Conservation (phyloP, 2,797 vertebrate species). For the Melanotaenia maccullochi region DNA sequence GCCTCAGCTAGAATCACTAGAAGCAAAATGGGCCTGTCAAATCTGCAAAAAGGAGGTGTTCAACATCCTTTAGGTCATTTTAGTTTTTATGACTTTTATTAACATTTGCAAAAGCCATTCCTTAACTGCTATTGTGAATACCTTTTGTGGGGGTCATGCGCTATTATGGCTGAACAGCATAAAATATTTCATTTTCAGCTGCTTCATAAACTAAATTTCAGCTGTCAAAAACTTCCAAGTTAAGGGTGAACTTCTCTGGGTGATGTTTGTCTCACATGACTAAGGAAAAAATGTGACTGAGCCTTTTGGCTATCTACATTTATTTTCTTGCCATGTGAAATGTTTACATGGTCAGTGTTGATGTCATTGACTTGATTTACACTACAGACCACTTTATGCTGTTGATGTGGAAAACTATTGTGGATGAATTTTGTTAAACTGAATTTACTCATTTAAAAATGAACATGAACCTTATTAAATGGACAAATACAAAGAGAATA, state of each 20-base stretch:
- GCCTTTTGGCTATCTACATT: conserved; percentile 27
- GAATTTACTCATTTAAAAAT: background rate
- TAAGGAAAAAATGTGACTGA: conserved; percentile 60
- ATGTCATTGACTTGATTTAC: conserved; percentile 53
- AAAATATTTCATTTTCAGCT: background rate
- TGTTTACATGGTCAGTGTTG: conserved; percentile 44
- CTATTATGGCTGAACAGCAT: background rate
- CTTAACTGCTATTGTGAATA: background rate
- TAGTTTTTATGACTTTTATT: background rate
- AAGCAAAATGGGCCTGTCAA: background rate
- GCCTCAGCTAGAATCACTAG: background rate
- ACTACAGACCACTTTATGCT: conserved; percentile 47
- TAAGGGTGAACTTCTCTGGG: conserved; percentile 68
- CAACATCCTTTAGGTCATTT: background rate
- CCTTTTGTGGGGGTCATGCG: background rate
- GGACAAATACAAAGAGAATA: background rate
- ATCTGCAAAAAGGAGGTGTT: background rate
- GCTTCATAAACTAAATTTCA: conserved; percentile 10
- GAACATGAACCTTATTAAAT: background rate
- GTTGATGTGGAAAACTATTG: conserved; percentile 25
- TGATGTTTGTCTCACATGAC: conserved; percentile 60
- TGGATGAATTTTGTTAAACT: background rate
- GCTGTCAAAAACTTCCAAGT: conserved; percentile 64
- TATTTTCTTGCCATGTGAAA: conserved; percentile 69
- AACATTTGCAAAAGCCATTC: background rate